Evolutionary conservation across 2,113 vertebrate species (phyloP).

Genomic region (Rhinoptilus africanus): DNA sequence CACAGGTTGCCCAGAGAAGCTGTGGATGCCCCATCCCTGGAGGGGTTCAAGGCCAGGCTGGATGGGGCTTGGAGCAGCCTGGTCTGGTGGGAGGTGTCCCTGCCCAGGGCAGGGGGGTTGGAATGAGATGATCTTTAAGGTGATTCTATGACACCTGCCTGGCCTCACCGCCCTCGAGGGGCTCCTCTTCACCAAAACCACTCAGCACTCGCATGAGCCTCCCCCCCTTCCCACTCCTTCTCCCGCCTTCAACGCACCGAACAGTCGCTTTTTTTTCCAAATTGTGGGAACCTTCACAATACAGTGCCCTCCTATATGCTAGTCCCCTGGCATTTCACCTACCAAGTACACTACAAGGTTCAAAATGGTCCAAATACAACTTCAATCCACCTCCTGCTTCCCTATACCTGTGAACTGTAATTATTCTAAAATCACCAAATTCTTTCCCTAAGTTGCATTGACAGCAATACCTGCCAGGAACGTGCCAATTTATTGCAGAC

Average conservation of each 20-base stretch:
- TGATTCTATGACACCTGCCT: neutral
- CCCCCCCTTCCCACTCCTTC: neutral
- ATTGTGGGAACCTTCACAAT: neutral
- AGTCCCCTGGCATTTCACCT: neutral
- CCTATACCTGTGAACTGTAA: neutral
- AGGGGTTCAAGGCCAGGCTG: neutral
- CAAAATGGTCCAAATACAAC: neutral
- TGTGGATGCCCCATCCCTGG: neutral
- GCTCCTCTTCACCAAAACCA: neutral
- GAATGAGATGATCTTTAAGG: neutral
- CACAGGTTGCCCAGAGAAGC: neutral
- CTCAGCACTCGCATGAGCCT: neutral
- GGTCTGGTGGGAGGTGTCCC: neutral
- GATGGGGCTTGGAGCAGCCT: neutral
- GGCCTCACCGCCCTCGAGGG: accelerated
- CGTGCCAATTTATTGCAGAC: neutral
- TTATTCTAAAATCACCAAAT: neutral
- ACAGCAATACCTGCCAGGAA: neutral
- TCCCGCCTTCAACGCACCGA: neutral
- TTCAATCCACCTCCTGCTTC: neutral
- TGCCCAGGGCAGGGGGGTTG: neutral
- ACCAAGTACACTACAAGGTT: neutral
- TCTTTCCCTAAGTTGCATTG: neutral
- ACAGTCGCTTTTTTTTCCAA: neutral
- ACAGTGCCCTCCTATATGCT: no score